A percentile compares a stretch with the other conserved stretches of the same genome.
Conservation (phyloP, 2,888 invertebrate genomes). For the Nematopogon swammerdamellus region DNA sequence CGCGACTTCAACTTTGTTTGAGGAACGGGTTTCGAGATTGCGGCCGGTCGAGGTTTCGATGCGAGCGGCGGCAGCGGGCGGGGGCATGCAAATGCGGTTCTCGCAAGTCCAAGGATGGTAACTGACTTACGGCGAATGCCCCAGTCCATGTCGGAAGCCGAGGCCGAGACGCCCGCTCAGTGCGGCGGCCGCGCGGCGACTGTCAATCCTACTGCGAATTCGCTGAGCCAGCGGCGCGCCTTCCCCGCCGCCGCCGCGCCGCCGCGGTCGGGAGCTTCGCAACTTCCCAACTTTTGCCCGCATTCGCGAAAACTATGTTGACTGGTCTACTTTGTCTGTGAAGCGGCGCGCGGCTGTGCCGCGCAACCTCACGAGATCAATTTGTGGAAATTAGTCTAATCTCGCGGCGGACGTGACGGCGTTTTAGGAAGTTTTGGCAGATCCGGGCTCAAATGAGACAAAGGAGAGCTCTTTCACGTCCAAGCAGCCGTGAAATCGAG, state of each 20-base stretch:
- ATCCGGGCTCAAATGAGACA: not conserved
- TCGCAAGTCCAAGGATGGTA: constrained; percentile 20
- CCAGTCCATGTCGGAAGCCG: constrained; percentile 46
- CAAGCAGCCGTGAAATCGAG: not conserved
- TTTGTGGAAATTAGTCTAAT: not conserved
- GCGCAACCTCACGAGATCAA: not conserved
- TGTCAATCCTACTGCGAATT: constrained; percentile 15
- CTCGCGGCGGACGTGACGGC: not conserved
- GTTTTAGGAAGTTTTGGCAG: not conserved
- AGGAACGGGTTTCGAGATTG: not conserved
- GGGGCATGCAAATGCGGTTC: constrained; percentile 6
- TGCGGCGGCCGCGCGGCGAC: constrained; percentile 44
- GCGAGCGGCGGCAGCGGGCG: not conserved
- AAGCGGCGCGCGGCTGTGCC: no score
- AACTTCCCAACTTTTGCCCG: constrained; percentile 3
- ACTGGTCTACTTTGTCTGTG: constrained; percentile 1
- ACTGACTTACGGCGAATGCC: constrained; percentile 52
- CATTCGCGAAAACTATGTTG: not conserved
- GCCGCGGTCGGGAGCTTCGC: no score
- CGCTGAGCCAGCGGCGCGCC: constrained; percentile 26
- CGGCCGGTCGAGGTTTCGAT: no score
- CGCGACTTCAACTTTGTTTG: not conserved
- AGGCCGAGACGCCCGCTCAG: constrained; percentile 28
- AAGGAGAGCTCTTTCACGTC: not conserved
- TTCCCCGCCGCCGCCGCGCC: not conserved